phyloP scores from a whole-genome alignment of 2,888 invertebrate genomes.

The Drosophila bunnanda region DNA sequence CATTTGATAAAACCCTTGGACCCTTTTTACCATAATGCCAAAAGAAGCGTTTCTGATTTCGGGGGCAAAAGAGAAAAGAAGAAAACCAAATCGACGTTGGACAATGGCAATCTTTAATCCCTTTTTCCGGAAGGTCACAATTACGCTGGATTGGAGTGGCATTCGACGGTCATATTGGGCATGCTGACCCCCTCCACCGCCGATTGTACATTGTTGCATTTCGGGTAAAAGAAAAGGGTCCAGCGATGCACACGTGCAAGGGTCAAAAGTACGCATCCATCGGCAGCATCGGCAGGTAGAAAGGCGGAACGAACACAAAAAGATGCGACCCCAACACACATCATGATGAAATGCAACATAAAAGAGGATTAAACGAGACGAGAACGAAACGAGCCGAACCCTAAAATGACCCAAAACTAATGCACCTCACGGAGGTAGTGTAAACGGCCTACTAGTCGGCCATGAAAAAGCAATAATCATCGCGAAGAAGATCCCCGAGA shows the following conservation, averaged over 20 bases:
- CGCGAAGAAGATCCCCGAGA: constrained; percentile 39
- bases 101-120: constrained; percentile 67
- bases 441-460: constrained; percentile 29
- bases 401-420: constrained; percentile 75
- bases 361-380: constrained; percentile 66
- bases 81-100: constrained; percentile 13
- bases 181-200: constrained; percentile 31
- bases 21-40: constrained; percentile 26
- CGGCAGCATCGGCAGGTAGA: constrained; percentile 65
- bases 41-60: constrained; percentile 39
- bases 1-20: constrained; percentile 35
- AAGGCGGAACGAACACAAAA: constrained; percentile 40
- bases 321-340: constrained; percentile 38
- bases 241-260: constrained; percentile 82
- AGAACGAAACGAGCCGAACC: constrained; percentile 61
- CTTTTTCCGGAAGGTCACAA: constrained; percentile 71
- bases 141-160: constrained; percentile 65
- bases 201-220: constrained; percentile 64
- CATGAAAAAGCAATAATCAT: constrained; percentile 43
- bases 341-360: constrained; percentile 56
- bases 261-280: no score
- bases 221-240: constrained; percentile 36
- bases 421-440: constrained; percentile 51
- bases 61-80: constrained; percentile 13
- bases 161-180: constrained; percentile 43